Evolutionary conservation across 2,797 vertebrate genomes (phyloP), one percentile per base, ranked within the genome.

Genomic region (Scolopax bukidnonensis): DNA sequence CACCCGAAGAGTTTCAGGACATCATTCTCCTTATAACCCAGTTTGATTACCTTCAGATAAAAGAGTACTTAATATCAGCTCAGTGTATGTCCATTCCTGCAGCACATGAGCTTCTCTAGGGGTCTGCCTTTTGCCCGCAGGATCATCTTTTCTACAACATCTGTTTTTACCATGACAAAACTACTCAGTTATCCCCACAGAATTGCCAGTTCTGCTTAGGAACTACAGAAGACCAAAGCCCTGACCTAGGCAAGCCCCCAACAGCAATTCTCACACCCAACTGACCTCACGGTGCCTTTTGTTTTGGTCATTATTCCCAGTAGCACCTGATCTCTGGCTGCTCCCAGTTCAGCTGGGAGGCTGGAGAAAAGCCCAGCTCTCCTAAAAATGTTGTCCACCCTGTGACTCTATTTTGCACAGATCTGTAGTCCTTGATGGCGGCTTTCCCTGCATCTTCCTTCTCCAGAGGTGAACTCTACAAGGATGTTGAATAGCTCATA

Each of bases 291-390:
- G 1, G n/a, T 81, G 68, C 30, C 53, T 93, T 92, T 90, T 45
- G 24, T 78, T 88, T 94, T 82, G 78, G 65, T 64, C 87, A 19
- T 86, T 94, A 74, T 47, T 81, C 67, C 67, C 51, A 30, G 68
- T 28, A 90, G 75, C 88, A 94, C 78, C 78, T 94, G 88, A 85
- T 83, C 38, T 82, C 60, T 94, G 78, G 6, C 33, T 2, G 6
- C 78, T 94, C 51, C 70, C 38, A 61, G 53, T 80, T 85, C 71
- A 95, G 61, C 86, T 91, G 86, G 30, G 40, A 92, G 68, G 81
- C 54, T 95, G 90, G 88, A 96, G 64, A 25, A 80, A 84, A 88
- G 57, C 84, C 90, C 71, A 87, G 53, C 21, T 89, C 69, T 76
- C 68, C 64, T 64, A 17, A 76, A 83, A 73, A 11, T 4, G 0